phyloP scores from a whole-genome alignment of 1,140 invertebrate genomes.

The Pogonomyrmex californicus region DNA sequence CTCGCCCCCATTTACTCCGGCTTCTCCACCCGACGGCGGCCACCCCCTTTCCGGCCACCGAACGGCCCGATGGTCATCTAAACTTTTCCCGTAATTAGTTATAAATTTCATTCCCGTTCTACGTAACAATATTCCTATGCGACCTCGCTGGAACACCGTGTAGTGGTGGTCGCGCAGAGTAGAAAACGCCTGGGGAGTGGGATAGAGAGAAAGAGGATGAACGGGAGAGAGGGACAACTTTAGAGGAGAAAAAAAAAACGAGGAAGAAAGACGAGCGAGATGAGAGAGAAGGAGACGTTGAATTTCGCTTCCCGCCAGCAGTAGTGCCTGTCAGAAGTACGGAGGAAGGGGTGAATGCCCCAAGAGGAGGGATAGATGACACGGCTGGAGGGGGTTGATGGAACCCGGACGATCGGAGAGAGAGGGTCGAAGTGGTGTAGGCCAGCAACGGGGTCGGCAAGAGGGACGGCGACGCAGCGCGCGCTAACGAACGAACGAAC shows the following conservation, averaged over 20 bases:
- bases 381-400: slow-evolving; percentile 46
- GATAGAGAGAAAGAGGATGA: slow-evolving; percentile 60
- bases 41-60: slow-evolving; percentile 70
- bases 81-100: slow-evolving; percentile 86
- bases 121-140: slow-evolving; percentile 82
- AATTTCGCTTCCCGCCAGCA: slow-evolving; percentile 61
- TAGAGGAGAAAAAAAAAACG: slow-evolving; percentile 65
- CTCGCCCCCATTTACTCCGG: slow-evolving; percentile 36
- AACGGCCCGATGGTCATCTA: slow-evolving; percentile 81
- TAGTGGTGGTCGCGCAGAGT: slow-evolving; percentile 64
- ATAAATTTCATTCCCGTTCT: slow-evolving; percentile 84
- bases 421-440: slow-evolving; percentile 62
- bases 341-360: slow-evolving; percentile 44
- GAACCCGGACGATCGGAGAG: slow-evolving; percentile 62
- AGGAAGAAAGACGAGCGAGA: slow-evolving; percentile 59
- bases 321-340: slow-evolving; percentile 47
- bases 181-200: slow-evolving; percentile 56
- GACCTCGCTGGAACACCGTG: slow-evolving; percentile 75
- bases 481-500: slow-evolving; percentile 69
- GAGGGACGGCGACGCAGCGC: slow-evolving; percentile 60
- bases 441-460: slow-evolving; percentile 43
- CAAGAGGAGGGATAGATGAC: slow-evolving; percentile 40
- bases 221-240: slow-evolving; percentile 42
- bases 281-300: slow-evolving; percentile 52
- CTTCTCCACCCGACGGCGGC: slow-evolving; percentile 51